A percentile compares a stretch with the other conserved stretches of the same genome.
Evolutionary conservation across 2,797 vertebrate species (phyloP).

Genomic region (Emydoidea blandingii): DNA sequence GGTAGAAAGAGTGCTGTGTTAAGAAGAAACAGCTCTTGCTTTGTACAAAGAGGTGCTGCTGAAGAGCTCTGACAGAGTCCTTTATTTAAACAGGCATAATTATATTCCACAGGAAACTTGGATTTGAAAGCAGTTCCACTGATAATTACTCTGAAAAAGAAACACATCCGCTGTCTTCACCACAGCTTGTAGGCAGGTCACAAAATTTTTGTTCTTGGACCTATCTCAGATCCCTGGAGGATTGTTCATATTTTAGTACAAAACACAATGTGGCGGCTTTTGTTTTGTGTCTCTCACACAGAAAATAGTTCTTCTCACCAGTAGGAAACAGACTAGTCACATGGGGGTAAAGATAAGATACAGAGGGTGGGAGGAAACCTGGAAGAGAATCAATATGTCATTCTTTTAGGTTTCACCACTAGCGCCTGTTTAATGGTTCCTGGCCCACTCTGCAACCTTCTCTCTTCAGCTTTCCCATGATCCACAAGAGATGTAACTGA

Average conservation of each 20-base stretch:
- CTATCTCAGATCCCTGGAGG: not conserved
- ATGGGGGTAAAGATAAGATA: not conserved
- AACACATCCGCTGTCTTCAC: constrained; percentile 43
- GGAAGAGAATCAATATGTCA: not conserved
- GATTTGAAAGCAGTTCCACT: constrained; percentile 68
- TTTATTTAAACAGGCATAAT: constrained; percentile 71
- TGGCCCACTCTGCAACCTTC: not conserved
- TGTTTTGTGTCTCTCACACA: not conserved
- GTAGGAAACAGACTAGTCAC: not conserved
- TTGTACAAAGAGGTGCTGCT: constrained; percentile 56
- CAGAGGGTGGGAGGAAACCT: not conserved
- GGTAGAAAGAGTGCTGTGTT: constrained; percentile 56
- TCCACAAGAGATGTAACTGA: not conserved
- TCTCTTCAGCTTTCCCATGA: not conserved
- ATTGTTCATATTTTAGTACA: not conserved
- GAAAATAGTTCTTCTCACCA: not conserved
- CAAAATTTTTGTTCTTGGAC: not conserved
- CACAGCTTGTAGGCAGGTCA: constrained; percentile 36
- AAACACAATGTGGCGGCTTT: not conserved
- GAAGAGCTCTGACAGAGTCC: constrained; percentile 31
- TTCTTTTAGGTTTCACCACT: not conserved
- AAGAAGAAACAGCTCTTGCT: constrained; percentile 36
- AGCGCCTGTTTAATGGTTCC: rapidly evolving
- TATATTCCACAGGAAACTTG: constrained; percentile 66
- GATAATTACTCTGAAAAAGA: constrained; percentile 64